Base-by-base conservation (phyloP, 30 jellyfish, hydroid and myxozoan species). In the Cassiopea xamachana region DNA sequence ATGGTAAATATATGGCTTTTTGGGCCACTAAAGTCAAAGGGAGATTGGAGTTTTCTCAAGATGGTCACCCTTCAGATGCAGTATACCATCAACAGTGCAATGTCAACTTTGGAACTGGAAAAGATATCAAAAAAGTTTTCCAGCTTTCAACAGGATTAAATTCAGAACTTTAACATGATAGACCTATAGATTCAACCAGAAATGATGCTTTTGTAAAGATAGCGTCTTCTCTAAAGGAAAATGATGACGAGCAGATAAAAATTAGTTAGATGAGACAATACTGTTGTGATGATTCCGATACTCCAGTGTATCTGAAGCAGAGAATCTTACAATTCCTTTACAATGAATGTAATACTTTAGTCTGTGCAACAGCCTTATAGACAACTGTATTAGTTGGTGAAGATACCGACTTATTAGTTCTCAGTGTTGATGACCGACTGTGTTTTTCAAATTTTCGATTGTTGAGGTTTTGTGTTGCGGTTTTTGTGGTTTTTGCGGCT, bases 41-140 rank as follows among this genome's bases (percentile, higher is more conserved):
- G 46, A 77, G 87, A 75, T 48, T 91, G 89, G 82, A 39, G 86
- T 83, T 50, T 46, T 48, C 83, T 27, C 81, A 47, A 51, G 91
- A 74, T 70, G 79, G 81, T 60, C 93, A 71, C 50, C 90, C 97
- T 61, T 45, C 87, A 3, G 64, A 55, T 55, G 64, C 64, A 55
- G 10, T 84, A 60, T 91, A 74, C 87, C 97, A 82, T 75, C 90
- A 91, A 64, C 89, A 82, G 75, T 84, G 95, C 91, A 84, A 76
- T 69, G 93, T 90, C 87, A 81, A 90, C 55, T 81, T 90, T 62
- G 71, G 97, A 75, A 90, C 93, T 78, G 84, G 77, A 45, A 90
- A 90, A 77, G 90, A 87, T 68, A 87, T 77, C 62, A 84, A 90
- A 8, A 75, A 75, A 67, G 84, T 67, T 83, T 83, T 83, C 84